Conservation (phyloP, 2,797 vertebrate species). For the Etheostoma nigrum region DNA sequence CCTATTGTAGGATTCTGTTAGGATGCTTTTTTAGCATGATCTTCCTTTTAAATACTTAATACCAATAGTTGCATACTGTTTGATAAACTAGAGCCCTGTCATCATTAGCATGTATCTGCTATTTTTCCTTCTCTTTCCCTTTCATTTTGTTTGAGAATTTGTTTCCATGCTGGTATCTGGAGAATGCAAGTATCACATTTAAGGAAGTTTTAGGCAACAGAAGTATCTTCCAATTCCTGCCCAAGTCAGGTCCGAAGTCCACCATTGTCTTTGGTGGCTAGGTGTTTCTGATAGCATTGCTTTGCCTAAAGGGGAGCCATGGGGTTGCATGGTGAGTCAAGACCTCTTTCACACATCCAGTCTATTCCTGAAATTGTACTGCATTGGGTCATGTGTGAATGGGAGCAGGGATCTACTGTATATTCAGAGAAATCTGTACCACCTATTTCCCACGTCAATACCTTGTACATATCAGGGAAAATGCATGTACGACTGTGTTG, state of each 20-base stretch:
- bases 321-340: background rate
- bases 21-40: constrained; percentile 1
- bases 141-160: constrained; percentile 21
- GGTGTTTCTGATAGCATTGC: constrained; percentile 12
- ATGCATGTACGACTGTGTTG: no score
- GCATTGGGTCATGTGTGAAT: no score
- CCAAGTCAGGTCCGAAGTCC: constrained; percentile 40
- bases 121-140: constrained; percentile 4
- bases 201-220: constrained; percentile 14
- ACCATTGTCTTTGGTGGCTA: constrained; percentile 17
- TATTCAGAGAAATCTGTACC: no score
- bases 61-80: constrained; percentile 1
- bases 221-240: constrained; percentile 23
- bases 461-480: no score
- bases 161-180: background rate
- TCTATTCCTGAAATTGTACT: no score
- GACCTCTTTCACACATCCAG: no score
- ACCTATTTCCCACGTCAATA: no score
- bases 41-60: constrained; percentile 16
- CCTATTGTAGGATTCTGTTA: constrained; percentile 1
- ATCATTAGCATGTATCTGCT: background rate
- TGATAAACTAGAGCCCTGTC: constrained; percentile 10
- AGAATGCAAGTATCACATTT: constrained; percentile 16
- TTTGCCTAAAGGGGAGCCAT: background rate
- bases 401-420: no score